Evolutionary conservation across 2,888 invertebrate genomes (phyloP).

Genomic region (Lithosia quadra): DNA sequence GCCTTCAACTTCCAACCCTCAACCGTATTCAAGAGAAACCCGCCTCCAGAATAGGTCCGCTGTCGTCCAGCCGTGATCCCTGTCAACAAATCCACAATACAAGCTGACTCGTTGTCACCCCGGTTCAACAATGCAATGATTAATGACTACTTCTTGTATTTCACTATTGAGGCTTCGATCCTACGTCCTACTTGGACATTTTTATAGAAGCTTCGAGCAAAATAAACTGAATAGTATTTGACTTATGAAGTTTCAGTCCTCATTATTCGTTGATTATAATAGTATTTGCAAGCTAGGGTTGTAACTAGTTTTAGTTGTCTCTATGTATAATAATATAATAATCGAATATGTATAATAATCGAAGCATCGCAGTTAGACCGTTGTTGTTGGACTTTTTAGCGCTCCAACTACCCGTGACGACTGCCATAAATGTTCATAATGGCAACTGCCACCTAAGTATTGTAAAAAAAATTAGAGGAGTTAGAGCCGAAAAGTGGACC

Average conservation of each 20-base stretch:
- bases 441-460: too few relatives aligned
- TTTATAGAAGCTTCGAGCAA: constrained; percentile 25
- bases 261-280: background rate
- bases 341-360: too few relatives aligned
- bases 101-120: constrained; percentile 79
- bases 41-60: constrained; percentile 62
- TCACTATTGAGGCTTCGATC: constrained; percentile 65
- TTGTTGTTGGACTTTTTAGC: too few relatives aligned
- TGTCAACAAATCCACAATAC: constrained; percentile 84
- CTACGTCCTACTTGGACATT: constrained; percentile 41
- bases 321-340: too few relatives aligned
- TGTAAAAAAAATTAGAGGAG: too few relatives aligned
- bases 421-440: too few relatives aligned
- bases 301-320: too few relatives aligned
- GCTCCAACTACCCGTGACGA: too few relatives aligned
- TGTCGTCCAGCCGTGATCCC: constrained; percentile 79
- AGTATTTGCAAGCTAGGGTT: too few relatives aligned
- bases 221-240: background rate
- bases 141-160: constrained; percentile 79
- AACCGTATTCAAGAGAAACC: constrained; percentile 20
- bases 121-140: constrained; percentile 82
- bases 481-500: too few relatives aligned
- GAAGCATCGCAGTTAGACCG: too few relatives aligned
- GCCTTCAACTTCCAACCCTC: background rate
- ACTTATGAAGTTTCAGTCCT: background rate